A percentile compares a stretch with the other conserved stretches of the same genome.
Evolutionary conservation across 2,113 vertebrate species (phyloP).

Genomic region (Ursus arctos): DNA sequence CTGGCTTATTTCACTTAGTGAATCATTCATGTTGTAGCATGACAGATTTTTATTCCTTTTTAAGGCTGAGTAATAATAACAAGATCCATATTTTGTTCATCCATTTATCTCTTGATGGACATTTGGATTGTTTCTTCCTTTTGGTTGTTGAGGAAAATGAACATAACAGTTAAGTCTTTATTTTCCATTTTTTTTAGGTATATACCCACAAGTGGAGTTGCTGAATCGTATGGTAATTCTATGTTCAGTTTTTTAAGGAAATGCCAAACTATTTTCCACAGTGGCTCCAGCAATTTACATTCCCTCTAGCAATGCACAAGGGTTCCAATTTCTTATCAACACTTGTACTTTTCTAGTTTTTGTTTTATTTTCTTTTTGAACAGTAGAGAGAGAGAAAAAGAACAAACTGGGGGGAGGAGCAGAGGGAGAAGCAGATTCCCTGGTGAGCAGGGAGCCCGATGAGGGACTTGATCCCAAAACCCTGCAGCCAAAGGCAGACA

Average conservation of each 20-base stretch:
- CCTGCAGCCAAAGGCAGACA: not conserved
- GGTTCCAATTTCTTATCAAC: not conserved
- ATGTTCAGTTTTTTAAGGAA: not conserved
- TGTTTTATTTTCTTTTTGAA: not conserved
- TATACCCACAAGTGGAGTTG: not conserved
- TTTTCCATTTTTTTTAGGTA: not conserved
- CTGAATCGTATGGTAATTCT: not conserved
- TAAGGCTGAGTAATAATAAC: not conserved
- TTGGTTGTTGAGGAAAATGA: not conserved
- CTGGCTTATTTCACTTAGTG: not conserved
- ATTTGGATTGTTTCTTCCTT: not conserved
- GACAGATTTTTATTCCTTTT: not conserved
- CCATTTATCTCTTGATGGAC: not conserved
- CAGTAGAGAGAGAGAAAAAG: not conserved
- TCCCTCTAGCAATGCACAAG: not conserved
- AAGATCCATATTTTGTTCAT: not conserved
- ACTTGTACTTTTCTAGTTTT: not conserved
- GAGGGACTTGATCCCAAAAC: not conserved
- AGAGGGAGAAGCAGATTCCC: not conserved
- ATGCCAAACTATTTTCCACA: not conserved
- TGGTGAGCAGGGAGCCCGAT: not conserved
- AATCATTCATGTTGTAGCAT: not conserved
- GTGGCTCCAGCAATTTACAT: not conserved
- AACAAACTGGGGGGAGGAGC: not conserved
- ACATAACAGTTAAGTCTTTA: not conserved